Evolutionary conservation across 2,113 vertebrate species (phyloP).

Genomic region (Pygoscelis antarcticus): DNA sequence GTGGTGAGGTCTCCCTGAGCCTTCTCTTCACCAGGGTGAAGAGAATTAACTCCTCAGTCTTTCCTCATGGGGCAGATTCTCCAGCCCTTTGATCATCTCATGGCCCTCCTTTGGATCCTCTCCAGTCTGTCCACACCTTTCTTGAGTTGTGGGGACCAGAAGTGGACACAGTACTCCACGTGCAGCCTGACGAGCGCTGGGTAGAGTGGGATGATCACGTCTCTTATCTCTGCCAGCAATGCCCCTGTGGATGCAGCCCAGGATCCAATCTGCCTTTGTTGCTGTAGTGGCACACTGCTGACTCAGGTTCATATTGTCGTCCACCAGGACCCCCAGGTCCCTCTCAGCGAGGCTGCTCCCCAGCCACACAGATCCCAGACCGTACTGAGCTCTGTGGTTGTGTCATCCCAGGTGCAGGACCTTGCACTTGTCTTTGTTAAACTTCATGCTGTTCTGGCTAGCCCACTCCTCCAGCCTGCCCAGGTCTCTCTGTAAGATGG

Average conservation of each 20-base stretch:
- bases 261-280: accelerated
- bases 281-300: background rate
- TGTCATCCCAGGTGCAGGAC: background rate
- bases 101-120: background rate
- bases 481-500: background rate
- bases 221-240: background rate
- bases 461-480: background rate
- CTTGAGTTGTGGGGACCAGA: background rate
- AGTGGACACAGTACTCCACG: no score
- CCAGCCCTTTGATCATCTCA: background rate
- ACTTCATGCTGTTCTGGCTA: background rate
- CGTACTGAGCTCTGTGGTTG: background rate
- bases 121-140: background rate
- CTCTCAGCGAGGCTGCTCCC: background rate
- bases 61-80: background rate
- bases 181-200: no score
- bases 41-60: background rate
- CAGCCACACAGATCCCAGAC: no score
- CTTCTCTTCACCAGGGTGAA: background rate
- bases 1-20: background rate
- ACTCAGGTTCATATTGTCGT: no score
- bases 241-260: no score
- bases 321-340: background rate
- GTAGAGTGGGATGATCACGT: background rate
- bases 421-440: background rate